Evolutionary conservation across 2,113 vertebrate species (phyloP).

Genomic region (Labrus mixtus): DNA sequence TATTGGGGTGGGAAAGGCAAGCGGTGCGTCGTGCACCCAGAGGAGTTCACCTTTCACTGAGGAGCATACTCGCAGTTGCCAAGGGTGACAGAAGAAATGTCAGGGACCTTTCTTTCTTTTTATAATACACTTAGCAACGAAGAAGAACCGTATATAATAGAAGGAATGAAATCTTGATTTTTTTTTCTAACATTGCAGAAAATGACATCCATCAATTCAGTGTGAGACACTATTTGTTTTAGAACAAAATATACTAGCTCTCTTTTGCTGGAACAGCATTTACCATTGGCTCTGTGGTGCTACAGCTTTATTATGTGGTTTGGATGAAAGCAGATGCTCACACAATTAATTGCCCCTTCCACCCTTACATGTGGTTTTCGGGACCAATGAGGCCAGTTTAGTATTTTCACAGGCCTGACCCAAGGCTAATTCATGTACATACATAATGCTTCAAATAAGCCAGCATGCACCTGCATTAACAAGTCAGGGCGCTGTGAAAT

Average conservation of each 20-base stretch:
- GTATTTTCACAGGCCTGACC: constrained; percentile 40
- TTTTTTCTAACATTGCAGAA: neutral
- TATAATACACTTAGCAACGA: constrained; percentile 46
- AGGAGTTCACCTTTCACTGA: constrained; percentile 81
- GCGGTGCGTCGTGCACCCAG: constrained; percentile 50
- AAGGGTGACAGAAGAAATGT: constrained; percentile 79
- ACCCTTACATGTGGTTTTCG: constrained; percentile 48
- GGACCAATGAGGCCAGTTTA: constrained; percentile 42
- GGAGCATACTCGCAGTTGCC: constrained; percentile 73
- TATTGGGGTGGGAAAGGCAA: constrained; percentile 60
- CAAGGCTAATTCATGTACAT: constrained; percentile 61
- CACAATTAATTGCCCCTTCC: constrained; percentile 28
- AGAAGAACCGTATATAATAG: constrained; percentile 26
- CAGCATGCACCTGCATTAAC: constrained; percentile 54
- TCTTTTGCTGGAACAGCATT: constrained; percentile 19
- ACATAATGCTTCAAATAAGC: constrained; percentile 49
- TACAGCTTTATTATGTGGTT: constrained; percentile 22
- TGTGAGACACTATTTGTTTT: constrained; percentile 3
- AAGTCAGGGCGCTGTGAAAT: neutral
- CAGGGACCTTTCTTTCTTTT: constrained; percentile 56
- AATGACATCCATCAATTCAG: constrained; percentile 22
- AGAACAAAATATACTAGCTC: neutral
- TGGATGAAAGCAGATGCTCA: constrained; percentile 38
- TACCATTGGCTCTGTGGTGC: constrained; percentile 1
- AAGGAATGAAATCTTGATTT: constrained; percentile 1